phyloP scores from a whole-genome alignment of 2,113 vertebrate genomes.

The Ctenodactylus gundi region DNA sequence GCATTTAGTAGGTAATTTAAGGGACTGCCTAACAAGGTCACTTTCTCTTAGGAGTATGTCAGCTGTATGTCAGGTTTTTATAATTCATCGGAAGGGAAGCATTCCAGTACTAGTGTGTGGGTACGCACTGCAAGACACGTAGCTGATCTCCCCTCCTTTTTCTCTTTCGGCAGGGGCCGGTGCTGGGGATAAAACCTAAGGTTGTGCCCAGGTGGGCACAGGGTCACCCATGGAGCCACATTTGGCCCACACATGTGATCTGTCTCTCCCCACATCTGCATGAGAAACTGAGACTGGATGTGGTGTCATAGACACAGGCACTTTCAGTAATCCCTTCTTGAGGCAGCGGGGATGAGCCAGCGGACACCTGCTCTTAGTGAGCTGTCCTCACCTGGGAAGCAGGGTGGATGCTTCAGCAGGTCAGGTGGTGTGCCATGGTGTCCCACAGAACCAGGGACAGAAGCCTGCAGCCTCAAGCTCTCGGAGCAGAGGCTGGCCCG shows the following conservation, averaged over 20 bases:
- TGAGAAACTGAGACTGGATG: neutral
- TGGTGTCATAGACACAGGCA: rapidly evolving
- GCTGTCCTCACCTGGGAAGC: neutral
- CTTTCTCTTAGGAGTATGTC: neutral
- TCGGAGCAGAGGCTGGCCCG: neutral
- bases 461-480: rapidly evolving
- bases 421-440: neutral
- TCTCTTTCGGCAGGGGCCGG: too few relatives aligned
- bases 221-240: neutral
- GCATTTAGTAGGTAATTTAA: rapidly evolving
- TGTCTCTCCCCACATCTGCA: rapidly evolving
- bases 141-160: rapidly evolving
- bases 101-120: neutral
- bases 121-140: neutral
- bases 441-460: neutral
- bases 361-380: neutral
- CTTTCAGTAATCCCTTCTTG: neutral
- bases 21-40: neutral
- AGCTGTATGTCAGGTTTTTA: too few relatives aligned
- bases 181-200: neutral
- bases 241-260: neutral
- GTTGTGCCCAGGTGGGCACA: neutral
- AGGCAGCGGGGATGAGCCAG: neutral
- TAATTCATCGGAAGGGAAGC: too few relatives aligned
- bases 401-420: rapidly evolving